phyloP scores from a whole-genome alignment of 2,797 vertebrate genomes.

The Eurystomus glaucurus region DNA sequence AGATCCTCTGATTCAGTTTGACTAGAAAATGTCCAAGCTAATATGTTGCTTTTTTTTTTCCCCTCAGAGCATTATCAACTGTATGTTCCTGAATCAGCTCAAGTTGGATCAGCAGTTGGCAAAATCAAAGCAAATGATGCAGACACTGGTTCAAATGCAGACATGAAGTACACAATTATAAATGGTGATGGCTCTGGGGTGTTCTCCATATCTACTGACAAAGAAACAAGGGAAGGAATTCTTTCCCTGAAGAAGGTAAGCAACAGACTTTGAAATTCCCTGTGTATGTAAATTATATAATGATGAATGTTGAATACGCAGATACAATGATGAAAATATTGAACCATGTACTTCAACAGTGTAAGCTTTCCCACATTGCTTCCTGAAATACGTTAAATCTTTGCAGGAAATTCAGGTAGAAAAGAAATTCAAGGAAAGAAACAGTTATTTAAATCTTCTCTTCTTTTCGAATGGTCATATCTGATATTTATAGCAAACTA shows the following conservation, averaged over 20 bases:
- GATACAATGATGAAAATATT: neutral
- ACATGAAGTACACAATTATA: constrained; percentile 96
- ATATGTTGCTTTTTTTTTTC: neutral
- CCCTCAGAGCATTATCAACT: constrained; percentile 95
- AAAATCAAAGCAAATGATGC: constrained; percentile 98
- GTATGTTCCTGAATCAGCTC: constrained; percentile 96
- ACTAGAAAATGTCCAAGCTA: neutral
- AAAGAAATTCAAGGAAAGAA: neutral
- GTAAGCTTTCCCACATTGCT: neutral
- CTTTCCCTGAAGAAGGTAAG: constrained; percentile 94
- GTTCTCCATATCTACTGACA: constrained; percentile 94
- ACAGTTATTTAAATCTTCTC: neutral
- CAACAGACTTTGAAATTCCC: neutral
- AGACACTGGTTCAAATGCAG: constrained; percentile 94
- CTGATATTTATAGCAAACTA: neutral
- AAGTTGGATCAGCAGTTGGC: constrained; percentile 95
- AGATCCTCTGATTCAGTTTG: neutral
- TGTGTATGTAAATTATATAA: neutral
- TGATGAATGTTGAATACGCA: neutral
- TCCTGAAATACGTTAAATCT: neutral
- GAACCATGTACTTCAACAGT: neutral
- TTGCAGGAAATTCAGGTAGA: neutral
- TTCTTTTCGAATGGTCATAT: neutral
- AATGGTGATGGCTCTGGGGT: constrained; percentile 92
- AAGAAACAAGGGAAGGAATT: constrained; percentile 95